A percentile compares a stretch with the other conserved stretches of the same genome.
Evolutionary conservation across 2,888 invertebrate species (phyloP).

Genomic region (Sceliomorpha sp.): DNA sequence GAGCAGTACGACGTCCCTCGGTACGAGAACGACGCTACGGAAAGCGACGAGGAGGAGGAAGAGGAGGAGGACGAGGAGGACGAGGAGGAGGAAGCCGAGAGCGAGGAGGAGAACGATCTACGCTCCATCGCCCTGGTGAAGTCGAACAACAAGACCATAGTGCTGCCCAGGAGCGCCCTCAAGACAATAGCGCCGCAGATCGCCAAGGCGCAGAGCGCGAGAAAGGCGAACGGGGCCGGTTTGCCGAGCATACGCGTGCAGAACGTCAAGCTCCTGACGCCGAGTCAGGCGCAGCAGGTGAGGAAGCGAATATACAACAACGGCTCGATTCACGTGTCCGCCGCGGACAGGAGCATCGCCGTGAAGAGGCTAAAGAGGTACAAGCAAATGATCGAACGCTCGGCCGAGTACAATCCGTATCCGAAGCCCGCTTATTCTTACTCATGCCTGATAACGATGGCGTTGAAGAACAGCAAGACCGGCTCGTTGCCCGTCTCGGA

Average conservation of each 20-base stretch:
- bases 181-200: conserved; percentile 68
- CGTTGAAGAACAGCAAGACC: conserved; percentile 95
- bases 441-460: conserved; percentile 98
- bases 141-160: conserved; percentile 60
- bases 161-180: conserved; percentile 58
- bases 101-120: conserved; percentile 59
- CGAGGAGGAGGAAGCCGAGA: conserved; percentile 58
- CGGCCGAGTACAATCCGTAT: conserved; percentile 85
- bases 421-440: conserved; percentile 99
- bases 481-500: conserved; percentile 98
- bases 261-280: conserved; percentile 72
- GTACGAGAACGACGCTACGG: conserved; percentile 55
- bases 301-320: conserved; percentile 77
- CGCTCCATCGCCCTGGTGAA: conserved; percentile 45
- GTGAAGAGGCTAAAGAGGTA: conserved; percentile 72
- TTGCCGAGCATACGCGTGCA: conserved; percentile 72
- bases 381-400: conserved; percentile 78
- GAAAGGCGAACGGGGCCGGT: conserved; percentile 59
- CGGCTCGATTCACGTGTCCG: conserved; percentile 64
- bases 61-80: conserved; percentile 56
- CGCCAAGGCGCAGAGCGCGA: conserved; percentile 60
- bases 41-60: conserved; percentile 53
- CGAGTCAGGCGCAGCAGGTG: conserved; percentile 69
- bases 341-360: conserved; percentile 53
- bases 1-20: conserved; percentile 78